phyloP scores from a whole-genome alignment of 2,888 invertebrate species.

The Macrophya alboannulata region DNA sequence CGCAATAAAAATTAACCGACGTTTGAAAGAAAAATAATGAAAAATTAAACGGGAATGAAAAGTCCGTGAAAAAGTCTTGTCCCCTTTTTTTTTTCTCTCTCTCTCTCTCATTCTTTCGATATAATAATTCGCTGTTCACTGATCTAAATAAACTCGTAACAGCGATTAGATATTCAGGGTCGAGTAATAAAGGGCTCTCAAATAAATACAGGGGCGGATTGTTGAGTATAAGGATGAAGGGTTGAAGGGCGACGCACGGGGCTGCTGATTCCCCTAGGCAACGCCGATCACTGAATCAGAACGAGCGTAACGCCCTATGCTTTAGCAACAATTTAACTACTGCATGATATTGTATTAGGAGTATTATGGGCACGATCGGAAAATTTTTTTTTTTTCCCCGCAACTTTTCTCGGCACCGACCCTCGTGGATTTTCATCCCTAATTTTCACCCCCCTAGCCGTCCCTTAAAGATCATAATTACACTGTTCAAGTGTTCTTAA shows the following conservation, averaged over 20 bases:
- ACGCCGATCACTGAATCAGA: conserved; percentile 66
- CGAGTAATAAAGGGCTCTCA: conserved; percentile 71
- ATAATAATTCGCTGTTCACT: conserved; percentile 43
- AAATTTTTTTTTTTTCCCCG: background rate
- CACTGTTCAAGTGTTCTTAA: background rate
- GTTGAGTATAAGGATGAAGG: conserved; percentile 15
- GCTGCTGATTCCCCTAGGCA: conserved; percentile 43
- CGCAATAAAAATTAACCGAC: background rate
- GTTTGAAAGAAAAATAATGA: background rate
- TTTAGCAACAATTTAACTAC: conserved; percentile 68
- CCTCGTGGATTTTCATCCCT: background rate
- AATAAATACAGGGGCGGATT: conserved; percentile 41
- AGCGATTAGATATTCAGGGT: conserved; percentile 76
- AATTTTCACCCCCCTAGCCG: background rate
- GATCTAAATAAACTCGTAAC: conserved; percentile 74
- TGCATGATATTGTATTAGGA: background rate
- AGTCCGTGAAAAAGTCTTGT: too few relatives aligned
- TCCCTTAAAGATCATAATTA: conserved; percentile 26
- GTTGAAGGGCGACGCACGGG: conserved; percentile 14
- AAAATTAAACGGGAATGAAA: background rate
- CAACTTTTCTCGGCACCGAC: background rate
- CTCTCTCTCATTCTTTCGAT: background rate
- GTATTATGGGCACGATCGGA: background rate
- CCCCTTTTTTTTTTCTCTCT: background rate
- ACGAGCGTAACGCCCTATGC: conserved; percentile 70